Percentiles rank a stretch among this genome's conserved stretches.
phyloP scores from a whole-genome alignment of 1,140 invertebrate genomes.

The Thaumetopoea pityocampa region DNA sequence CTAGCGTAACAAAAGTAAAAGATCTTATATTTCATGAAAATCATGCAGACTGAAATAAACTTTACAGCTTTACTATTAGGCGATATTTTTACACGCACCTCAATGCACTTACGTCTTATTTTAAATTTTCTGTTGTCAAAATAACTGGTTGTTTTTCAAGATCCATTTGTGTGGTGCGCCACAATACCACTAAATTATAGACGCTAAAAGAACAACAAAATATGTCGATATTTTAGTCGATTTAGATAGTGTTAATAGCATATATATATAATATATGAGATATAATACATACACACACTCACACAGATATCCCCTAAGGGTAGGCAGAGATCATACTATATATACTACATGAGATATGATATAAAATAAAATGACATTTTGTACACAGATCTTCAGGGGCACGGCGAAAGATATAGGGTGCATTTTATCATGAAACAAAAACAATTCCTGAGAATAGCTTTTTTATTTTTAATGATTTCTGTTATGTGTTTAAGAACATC shows the following conservation, averaged over 20 bases:
- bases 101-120: constrained; percentile 43
- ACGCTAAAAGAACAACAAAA: constrained; percentile 64
- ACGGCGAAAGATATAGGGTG: too few species aligned
- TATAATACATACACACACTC: too few species aligned
- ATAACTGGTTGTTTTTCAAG: constrained; percentile 72
- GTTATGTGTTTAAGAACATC: too few species aligned
- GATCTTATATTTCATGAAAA: constrained; percentile 44
- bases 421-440: too few species aligned
- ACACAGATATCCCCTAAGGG: too few species aligned
- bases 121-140: constrained; percentile 54
- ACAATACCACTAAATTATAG: constrained; percentile 59
- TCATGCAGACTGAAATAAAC: constrained; percentile 23
- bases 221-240: constrained; percentile 56
- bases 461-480: too few species aligned
- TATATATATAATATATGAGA: too few species aligned
- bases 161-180: constrained; percentile 62
- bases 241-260: constrained; percentile 55
- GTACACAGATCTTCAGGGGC: too few species aligned
- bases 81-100: constrained; percentile 23
- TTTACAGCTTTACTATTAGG: constrained; percentile 23
- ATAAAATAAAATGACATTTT: too few species aligned
- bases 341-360: too few species aligned
- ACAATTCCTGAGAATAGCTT: too few species aligned
- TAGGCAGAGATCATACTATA: too few species aligned
- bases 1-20: constrained; percentile 68